Conservation (phyloP, 2,888 invertebrate genomes). For the Watsonalla binaria region DNA sequence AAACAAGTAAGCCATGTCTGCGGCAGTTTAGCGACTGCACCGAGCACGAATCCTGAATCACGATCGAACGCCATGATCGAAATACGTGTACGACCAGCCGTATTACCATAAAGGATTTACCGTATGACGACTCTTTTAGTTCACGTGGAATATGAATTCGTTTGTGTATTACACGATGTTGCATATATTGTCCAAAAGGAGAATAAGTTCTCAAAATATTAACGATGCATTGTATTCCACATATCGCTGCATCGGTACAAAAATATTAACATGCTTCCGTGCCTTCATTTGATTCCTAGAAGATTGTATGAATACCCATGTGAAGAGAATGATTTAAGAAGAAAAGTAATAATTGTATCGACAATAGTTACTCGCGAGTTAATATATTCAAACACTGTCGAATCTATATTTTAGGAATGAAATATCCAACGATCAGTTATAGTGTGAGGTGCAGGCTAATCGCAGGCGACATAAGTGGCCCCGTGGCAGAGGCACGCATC, state of each 20-base stretch:
- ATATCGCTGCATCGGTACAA: constrained; percentile 25
- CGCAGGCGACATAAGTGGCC: constrained; percentile 62
- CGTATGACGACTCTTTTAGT: constrained; percentile 69
- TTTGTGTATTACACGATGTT: constrained; percentile 58
- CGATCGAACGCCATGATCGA: constrained; percentile 70
- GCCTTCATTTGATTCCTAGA: background rate
- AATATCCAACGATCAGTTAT: constrained; percentile 44
- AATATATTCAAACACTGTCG: background rate
- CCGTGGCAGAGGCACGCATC: constrained; percentile 62
- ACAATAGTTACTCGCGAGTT: background rate
- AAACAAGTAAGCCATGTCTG: constrained; percentile 44
- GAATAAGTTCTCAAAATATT: constrained; percentile 47
- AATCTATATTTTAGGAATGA: background rate
- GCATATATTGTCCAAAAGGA: constrained; percentile 56
- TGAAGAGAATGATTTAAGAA: too few relatives aligned
- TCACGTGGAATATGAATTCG: constrained; percentile 68
- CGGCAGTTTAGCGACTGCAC: constrained; percentile 42
- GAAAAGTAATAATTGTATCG: background rate
- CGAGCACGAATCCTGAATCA: constrained; percentile 63
- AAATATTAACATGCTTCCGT: background rate
- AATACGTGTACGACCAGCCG: constrained; percentile 56
- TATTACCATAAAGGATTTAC: constrained; percentile 70
- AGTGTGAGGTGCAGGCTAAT: constrained; percentile 53
- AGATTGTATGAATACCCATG: too few relatives aligned
- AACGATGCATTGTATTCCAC: constrained; percentile 43